Percentiles rank a stretch among this genome's conserved stretches.
These are phyloP conservation scores for Mico argentatus DNA, from an alignment of 2,797 vertebrate genomes.

Conservation along the genomic window DNA sequence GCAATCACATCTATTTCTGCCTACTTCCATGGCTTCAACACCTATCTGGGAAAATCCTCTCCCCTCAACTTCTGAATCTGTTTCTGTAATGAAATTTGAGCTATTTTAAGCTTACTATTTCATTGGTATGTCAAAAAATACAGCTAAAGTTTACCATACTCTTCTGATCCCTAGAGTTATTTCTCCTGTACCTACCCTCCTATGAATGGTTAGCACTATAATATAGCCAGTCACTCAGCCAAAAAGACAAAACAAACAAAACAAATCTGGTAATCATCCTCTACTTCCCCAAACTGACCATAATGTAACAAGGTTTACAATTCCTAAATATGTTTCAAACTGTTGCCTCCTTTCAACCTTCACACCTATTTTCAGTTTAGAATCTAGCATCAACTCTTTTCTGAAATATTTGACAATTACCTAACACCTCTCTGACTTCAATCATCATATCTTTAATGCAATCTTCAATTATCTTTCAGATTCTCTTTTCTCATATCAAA, in stretches of 20 bases:
- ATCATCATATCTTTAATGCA: not conserved
- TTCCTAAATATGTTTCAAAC: not conserved
- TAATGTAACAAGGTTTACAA: not conserved
- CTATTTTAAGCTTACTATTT: not conserved
- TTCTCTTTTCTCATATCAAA: not conserved
- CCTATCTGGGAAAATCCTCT: not conserved
- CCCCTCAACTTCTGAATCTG: not conserved
- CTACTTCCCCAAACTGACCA: not conserved
- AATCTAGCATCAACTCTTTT: not conserved
- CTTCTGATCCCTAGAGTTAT: not conserved
- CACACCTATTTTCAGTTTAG: not conserved
- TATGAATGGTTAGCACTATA: not conserved
- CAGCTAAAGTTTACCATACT: not conserved
- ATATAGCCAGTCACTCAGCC: not conserved
- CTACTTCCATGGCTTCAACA: not conserved
- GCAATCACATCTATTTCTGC: not conserved
- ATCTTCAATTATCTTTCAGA: not conserved
- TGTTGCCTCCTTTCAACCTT: not conserved
- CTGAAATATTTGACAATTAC: not conserved
- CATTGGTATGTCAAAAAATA: not conserved
- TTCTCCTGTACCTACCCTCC: not conserved
- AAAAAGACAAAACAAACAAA: not conserved
- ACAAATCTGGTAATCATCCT: not conserved
- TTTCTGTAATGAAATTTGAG: not conserved
- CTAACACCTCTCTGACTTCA: not conserved